These are phyloP conservation scores for Acronicta alni DNA, from an alignment of 2,888 invertebrate genomes.

Conservation along the genomic window DNA sequence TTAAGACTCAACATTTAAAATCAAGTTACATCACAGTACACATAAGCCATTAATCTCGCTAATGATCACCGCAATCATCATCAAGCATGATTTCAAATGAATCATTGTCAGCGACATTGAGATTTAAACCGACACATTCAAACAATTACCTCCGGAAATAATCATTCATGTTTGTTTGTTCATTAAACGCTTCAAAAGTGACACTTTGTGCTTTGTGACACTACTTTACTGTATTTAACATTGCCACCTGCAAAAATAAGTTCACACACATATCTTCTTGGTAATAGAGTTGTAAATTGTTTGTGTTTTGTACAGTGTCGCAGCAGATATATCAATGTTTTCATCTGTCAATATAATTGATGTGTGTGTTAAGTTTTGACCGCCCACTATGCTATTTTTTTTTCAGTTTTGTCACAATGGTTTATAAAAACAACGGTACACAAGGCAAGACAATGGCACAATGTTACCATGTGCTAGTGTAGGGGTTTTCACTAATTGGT, in stretches of 20 bases:
- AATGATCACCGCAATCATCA: conserved; percentile 39
- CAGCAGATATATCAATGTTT: conserved; percentile 14
- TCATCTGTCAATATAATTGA: conserved; percentile 55
- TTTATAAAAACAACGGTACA: conserved; percentile 32
- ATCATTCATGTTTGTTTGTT: conserved; percentile 43
- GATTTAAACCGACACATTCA: conserved; percentile 36
- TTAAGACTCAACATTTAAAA: background rate
- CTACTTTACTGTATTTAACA: conserved; percentile 10
- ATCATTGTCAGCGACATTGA: conserved; percentile 36
- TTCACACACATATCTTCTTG: background rate
- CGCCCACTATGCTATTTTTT: conserved; percentile 54
- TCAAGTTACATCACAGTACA: conserved; percentile 7
- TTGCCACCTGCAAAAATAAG: background rate
- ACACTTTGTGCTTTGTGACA: conserved; percentile 40
- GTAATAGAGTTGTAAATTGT: conserved; percentile 9
- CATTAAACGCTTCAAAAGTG: conserved; percentile 32
- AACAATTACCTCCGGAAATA: conserved; percentile 39
- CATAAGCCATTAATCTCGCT: conserved; percentile 19
- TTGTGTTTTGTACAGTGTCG: background rate
- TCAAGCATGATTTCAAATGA: conserved; percentile 35
- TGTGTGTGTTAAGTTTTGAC: conserved; percentile 42
- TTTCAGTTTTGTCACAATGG: conserved; percentile 32
- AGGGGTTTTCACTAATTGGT: conserved; percentile 17
- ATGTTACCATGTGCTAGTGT: conserved; percentile 14
- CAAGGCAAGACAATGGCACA: conserved; percentile 12